phyloP scores from a whole-genome alignment of 2,113 vertebrate species.

The Megaceryle maxima region DNA sequence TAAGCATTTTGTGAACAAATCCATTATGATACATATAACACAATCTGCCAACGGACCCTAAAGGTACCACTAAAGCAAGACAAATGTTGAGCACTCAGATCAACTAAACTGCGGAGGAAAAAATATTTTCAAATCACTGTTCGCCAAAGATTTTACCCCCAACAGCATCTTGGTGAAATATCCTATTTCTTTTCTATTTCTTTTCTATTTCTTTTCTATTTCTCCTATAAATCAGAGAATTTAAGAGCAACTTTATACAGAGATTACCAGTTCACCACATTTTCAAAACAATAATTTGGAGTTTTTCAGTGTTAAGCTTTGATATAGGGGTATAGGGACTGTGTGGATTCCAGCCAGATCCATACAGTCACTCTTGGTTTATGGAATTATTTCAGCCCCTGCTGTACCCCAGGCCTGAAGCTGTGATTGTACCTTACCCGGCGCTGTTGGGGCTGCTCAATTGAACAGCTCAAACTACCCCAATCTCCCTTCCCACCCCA shows the following conservation, averaged over 20 bases:
- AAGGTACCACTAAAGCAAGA: not conserved
- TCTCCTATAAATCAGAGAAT: not conserved
- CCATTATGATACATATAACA: not conserved
- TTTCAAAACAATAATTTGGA: not conserved
- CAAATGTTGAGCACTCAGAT: not conserved
- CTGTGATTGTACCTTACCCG: fast-evolving
- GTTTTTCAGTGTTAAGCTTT: not conserved
- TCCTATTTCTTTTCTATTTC: not conserved
- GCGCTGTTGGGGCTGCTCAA: not conserved
- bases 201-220: not conserved
- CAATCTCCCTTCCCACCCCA: fast-evolving
- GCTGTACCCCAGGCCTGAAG: not conserved
- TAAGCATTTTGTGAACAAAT: not conserved
- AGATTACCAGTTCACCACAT: not conserved
- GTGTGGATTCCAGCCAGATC: not conserved
- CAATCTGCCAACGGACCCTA: not conserved
- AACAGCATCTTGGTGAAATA: not conserved
- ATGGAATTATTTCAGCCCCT: not conserved
- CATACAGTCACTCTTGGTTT: fast-evolving
- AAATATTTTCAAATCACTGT: not conserved
- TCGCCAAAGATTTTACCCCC: not conserved
- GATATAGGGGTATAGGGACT: fast-evolving
- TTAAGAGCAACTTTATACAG: not conserved
- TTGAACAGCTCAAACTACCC: not conserved
- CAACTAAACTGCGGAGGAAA: not conserved